phyloP scores from a whole-genome alignment of 1,140 invertebrate species.

The Musca vetustissima region DNA sequence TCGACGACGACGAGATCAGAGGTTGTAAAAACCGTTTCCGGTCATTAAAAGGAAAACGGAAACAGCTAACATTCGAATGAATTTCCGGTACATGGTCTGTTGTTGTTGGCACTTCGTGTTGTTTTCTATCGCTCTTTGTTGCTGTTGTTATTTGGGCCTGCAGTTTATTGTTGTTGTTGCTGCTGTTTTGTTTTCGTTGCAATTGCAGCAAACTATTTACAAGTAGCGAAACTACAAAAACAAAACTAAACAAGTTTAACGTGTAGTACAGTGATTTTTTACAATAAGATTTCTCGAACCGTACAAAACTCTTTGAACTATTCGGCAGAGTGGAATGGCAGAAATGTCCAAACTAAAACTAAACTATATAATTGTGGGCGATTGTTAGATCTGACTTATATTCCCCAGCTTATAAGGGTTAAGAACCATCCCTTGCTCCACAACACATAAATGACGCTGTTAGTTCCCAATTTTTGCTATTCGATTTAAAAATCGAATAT shows the following conservation, averaged over 20 bases:
- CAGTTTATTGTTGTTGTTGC: conserved; percentile 2
- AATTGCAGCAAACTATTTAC: conserved; percentile 22
- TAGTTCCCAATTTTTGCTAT: too few species aligned
- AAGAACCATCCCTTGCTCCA: too few species aligned
- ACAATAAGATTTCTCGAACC: not conserved
- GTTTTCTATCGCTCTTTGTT: too few species aligned
- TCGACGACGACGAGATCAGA: conserved; percentile 17
- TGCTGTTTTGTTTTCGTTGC: not conserved
- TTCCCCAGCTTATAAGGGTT: too few species aligned
- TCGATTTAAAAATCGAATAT: too few species aligned
- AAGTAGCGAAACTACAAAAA: not conserved
- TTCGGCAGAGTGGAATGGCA: too few species aligned
- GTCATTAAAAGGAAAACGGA: conserved; percentile 44
- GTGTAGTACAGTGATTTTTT: not conserved
- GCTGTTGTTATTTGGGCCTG: not conserved
- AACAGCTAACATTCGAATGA: conserved; percentile 51
- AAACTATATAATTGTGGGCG: too few species aligned
- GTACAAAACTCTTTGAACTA: too few species aligned
- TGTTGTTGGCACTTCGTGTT: conserved; percentile 19
- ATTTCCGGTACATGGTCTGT: conserved; percentile 36
- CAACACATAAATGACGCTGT: too few species aligned
- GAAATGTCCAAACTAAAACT: too few species aligned
- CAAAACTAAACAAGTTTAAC: conserved; percentile 16
- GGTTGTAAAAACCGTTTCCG: conserved; percentile 27
- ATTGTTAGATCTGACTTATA: too few species aligned